A percentile compares a stretch with the other conserved stretches of the same genome.
Conservation (phyloP, 2,797 vertebrate genomes). For the Sternarchorhynchus goeldii region DNA sequence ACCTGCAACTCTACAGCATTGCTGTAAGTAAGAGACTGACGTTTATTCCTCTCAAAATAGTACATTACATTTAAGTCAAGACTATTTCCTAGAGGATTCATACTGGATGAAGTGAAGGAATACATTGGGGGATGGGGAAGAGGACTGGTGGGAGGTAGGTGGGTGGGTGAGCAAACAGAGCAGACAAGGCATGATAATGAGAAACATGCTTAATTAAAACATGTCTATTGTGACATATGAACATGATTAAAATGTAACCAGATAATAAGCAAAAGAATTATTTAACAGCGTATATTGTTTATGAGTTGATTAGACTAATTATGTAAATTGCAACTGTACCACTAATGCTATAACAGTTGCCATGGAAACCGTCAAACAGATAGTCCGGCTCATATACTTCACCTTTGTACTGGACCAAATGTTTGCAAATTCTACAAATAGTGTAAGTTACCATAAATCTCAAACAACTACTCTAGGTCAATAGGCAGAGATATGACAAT, state of each 20-base stretch:
- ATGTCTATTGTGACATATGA: conserved; percentile 36
- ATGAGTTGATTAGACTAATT: conserved; percentile 62
- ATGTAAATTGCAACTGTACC: conserved; percentile 55
- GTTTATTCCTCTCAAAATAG: conserved; percentile 17
- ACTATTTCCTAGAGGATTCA: not conserved
- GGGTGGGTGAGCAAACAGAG: not conserved
- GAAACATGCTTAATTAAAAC: conserved; percentile 54
- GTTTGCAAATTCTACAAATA: too few relatives aligned
- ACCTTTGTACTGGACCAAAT: too few relatives aligned
- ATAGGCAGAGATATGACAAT: too few relatives aligned
- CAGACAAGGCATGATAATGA: conserved; percentile 9
- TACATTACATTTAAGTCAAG: not conserved
- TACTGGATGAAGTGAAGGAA: not conserved
- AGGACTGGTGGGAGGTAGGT: too few relatives aligned
- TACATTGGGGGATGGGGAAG: not conserved
- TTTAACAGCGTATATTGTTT: conserved; percentile 46
- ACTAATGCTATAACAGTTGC: conserved; percentile 64
- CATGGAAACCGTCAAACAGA: conserved; percentile 64
- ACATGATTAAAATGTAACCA: conserved; percentile 20
- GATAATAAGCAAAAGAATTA: conserved; percentile 52
- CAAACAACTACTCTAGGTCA: too few relatives aligned
- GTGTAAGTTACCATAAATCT: too few relatives aligned
- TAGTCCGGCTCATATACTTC: too few relatives aligned
- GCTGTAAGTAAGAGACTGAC: not conserved
- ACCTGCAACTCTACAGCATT: not conserved